Evolutionary conservation across 2,113 vertebrate species (phyloP).

Genomic region (Etheostoma cragini): DNA sequence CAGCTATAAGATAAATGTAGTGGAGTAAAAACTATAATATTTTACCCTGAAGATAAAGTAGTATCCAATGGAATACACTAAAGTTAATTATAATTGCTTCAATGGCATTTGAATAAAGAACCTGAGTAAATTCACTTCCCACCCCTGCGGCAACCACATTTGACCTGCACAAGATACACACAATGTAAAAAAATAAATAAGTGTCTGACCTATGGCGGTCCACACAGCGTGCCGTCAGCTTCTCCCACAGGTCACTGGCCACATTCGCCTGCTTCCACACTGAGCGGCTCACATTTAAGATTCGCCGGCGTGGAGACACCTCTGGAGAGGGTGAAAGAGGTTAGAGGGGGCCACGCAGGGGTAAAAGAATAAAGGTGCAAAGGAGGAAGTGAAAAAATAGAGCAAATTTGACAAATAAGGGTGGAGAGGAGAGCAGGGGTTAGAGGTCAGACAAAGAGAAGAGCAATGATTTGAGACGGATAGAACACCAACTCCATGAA

Average conservation of each 20-base stretch:
- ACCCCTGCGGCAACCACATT: neutral
- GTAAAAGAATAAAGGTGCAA: constrained; percentile 8
- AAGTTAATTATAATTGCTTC: neutral
- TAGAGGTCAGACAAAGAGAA: constrained; percentile 24
- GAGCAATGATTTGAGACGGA: constrained; percentile 5
- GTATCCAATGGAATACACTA: neutral
- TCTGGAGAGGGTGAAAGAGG: constrained; percentile 79
- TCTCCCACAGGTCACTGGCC: constrained; percentile 97
- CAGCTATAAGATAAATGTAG: neutral
- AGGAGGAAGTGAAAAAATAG: neutral
- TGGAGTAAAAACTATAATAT: neutral
- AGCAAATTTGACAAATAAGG: neutral
- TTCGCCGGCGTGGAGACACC: constrained; percentile 89
- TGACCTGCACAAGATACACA: neutral
- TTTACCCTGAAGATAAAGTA: neutral
- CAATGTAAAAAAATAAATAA: neutral
- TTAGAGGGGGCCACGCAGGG: neutral
- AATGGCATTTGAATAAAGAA: neutral
- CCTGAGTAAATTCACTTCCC: neutral
- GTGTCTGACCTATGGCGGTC: constrained; percentile 88
- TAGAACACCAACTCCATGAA: constrained; percentile 13
- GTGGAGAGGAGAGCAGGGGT: constrained; percentile 4
- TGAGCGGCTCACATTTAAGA: constrained; percentile 94
- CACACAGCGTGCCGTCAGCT: constrained; percentile 92
- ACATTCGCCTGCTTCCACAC: constrained; percentile 98